These are phyloP conservation scores for Tinea trinotella DNA, from an alignment of 2,888 invertebrate genomes.

Conservation along the genomic window DNA sequence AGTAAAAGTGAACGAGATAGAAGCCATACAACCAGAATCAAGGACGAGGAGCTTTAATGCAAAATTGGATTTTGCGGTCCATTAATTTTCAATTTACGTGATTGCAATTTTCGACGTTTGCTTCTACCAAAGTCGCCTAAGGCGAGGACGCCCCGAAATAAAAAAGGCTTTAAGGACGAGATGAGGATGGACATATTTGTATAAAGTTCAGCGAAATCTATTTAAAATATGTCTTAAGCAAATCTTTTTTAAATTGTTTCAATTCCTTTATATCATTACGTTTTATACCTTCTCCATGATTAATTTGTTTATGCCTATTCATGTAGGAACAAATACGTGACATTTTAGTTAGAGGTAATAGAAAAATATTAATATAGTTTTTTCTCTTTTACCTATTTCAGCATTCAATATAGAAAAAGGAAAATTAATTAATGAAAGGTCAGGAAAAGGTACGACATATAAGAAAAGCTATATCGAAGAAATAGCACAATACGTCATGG, in stretches of 20 bases:
- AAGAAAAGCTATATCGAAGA: neutral
- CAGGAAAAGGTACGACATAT: neutral
- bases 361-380: too few species aligned
- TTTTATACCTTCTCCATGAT: neutral
- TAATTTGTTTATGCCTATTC: too few species aligned
- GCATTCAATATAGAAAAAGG: neutral
- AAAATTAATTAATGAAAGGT: neutral
- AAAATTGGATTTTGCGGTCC: slow-evolving; percentile 69
- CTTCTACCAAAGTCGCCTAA: slow-evolving; percentile 54
- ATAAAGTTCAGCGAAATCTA: slow-evolving; percentile 19
- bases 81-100: slow-evolving; percentile 71
- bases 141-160: slow-evolving; percentile 52
- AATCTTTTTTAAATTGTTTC: neutral
- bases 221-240: neutral
- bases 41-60: slow-evolving; percentile 33
- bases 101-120: slow-evolving; percentile 70
- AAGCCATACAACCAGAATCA: slow-evolving; percentile 20
- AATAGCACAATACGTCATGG: slow-evolving; percentile 7
- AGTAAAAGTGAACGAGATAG: slow-evolving; percentile 19
- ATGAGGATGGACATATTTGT: slow-evolving; percentile 56
- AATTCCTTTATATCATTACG: neutral
- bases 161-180: slow-evolving; percentile 49
- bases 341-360: too few species aligned
- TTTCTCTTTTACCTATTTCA: too few species aligned
- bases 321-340: too few species aligned